Percentiles rank a stretch among this genome's conserved stretches.
Conservation (phyloP, 2,888 invertebrate species). For the Lissonota sp. region DNA sequence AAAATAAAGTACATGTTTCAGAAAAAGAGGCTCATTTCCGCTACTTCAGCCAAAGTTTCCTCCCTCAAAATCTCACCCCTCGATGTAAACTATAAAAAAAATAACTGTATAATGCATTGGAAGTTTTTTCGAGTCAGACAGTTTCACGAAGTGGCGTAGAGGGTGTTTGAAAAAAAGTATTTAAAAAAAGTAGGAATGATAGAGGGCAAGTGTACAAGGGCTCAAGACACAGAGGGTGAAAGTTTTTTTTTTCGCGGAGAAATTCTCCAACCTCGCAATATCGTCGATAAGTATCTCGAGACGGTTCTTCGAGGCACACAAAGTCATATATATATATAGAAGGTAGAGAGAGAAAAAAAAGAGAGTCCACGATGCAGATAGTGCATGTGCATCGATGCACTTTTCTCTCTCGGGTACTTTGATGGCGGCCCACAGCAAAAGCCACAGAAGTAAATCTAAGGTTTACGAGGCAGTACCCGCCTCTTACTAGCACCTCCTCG, state of each 20-base stretch:
- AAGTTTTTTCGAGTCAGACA: conserved; percentile 47
- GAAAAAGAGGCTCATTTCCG: too few species aligned
- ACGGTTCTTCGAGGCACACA: conserved; percentile 74
- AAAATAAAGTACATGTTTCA: too few species aligned
- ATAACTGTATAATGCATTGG: not conserved
- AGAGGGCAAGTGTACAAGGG: conserved; percentile 13
- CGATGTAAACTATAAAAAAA: not conserved
- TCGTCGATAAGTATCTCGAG: conserved; percentile 81
- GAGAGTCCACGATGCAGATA: conserved; percentile 51
- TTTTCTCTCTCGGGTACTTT: conserved; percentile 72
- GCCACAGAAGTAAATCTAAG: conserved; percentile 84
- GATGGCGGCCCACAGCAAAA: conserved; percentile 80
- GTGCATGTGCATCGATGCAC: conserved; percentile 59
- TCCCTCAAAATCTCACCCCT: conserved; percentile 10
- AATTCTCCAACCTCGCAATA: conserved; percentile 73
- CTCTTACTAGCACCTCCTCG: conserved; percentile 84
- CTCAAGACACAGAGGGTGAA: not conserved
- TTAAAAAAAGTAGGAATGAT: not conserved
- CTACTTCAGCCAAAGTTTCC: not conserved
- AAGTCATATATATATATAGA: conserved; percentile 65
- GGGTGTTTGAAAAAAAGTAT: not conserved
- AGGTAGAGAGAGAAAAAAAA: conserved; percentile 46
- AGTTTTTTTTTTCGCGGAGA: conserved; percentile 51
- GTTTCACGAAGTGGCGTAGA: conserved; percentile 14
- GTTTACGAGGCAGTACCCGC: conserved; percentile 84